Conservation (phyloP, 2,888 invertebrate species). For the Parochlus steinenii region DNA sequence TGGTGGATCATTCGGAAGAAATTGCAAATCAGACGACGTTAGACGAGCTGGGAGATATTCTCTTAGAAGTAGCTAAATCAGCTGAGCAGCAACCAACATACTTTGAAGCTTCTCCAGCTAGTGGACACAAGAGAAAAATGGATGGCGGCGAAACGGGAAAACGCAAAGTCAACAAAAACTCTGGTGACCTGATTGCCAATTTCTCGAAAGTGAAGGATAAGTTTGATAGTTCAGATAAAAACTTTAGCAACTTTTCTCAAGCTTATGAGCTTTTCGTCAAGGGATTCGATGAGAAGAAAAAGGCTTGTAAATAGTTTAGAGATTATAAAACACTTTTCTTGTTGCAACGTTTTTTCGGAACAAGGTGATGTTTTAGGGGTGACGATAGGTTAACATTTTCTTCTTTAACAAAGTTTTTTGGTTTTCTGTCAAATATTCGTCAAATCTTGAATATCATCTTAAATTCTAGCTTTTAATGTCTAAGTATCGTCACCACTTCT, state of each 20-base stretch:
- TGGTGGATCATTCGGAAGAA: not conserved
- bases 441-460: no score
- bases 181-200: not conserved
- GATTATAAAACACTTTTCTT: no score
- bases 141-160: constrained; percentile 3
- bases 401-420: no score
- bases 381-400: no score
- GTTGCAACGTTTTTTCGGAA: no score
- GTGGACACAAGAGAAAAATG: not conserved
- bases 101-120: not conserved
- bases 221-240: not conserved
- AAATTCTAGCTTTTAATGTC: no score
- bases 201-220: not conserved
- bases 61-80: constrained; percentile 8
- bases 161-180: not conserved
- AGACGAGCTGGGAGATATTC: constrained; percentile 9
- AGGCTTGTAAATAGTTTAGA: no score
- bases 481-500: no score
- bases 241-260: constrained; percentile 6
- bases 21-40: constrained; percentile 8
- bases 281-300: constrained; percentile 9
- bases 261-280: constrained; percentile 10
- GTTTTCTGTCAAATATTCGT: no score
- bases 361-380: no score
- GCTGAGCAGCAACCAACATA: constrained; percentile 9